These are phyloP conservation scores for Dasypus novemcinctus DNA, from an alignment of 2,113 vertebrate species.

Conservation along the genomic window DNA sequence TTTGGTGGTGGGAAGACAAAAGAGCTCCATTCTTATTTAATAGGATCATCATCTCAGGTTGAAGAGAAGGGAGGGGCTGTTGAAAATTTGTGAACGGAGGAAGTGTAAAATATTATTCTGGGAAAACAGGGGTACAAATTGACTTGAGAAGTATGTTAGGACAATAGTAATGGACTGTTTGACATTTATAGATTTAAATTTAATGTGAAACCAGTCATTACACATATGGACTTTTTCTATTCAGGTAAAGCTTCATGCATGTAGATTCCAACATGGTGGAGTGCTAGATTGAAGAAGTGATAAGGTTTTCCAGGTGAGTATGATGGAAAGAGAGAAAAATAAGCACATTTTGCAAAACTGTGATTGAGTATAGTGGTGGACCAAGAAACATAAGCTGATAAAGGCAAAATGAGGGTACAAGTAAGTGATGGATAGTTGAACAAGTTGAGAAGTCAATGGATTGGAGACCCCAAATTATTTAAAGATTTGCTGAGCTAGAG, in stretches of 20 bases:
- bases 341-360: neutral
- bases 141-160: neutral
- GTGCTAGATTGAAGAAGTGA: neutral
- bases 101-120: constrained; percentile 44
- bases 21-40: constrained; percentile 1
- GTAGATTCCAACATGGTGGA: neutral
- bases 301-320: neutral
- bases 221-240: neutral
- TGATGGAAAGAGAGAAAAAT: neutral
- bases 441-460: neutral
- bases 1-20: neutral
- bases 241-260: neutral
- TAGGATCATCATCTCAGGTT: neutral
- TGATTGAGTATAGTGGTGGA: neutral
- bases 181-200: constrained; percentile 11
- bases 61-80: neutral
- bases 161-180: neutral
- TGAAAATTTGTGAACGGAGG: neutral
- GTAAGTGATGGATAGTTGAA: neutral
- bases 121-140: neutral
- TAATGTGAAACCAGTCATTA: neutral
- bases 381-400: neutral
- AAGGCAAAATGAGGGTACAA: neutral
- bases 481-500: neutral
- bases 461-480: neutral